A percentile compares a stretch with the other conserved stretches of the same genome.
phyloP scores from a whole-genome alignment of 2,888 invertebrate species.

The Drosophila ezoana region DNA sequence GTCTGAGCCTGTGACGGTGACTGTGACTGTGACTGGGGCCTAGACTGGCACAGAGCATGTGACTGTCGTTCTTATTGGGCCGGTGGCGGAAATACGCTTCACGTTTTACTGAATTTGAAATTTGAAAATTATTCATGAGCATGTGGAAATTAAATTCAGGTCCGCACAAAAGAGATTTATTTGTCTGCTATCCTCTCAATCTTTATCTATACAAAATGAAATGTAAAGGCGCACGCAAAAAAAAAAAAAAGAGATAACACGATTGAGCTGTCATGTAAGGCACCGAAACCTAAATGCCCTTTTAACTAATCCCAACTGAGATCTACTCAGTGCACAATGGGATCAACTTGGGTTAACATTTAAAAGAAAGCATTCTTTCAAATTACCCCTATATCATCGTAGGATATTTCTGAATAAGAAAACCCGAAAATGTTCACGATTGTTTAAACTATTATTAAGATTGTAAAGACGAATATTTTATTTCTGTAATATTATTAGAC shows the following conservation, averaged over 20 bases:
- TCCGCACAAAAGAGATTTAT: constrained; percentile 82
- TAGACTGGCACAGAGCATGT: constrained; percentile 5
- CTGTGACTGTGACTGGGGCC: not conserved
- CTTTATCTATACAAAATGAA: constrained; percentile 64
- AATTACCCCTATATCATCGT: too few species aligned
- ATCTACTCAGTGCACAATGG: not conserved
- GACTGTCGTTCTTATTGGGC: constrained; percentile 42
- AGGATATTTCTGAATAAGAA: too few species aligned
- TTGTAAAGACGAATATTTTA: too few species aligned
- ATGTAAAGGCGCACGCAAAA: constrained; percentile 50
- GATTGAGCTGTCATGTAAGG: not conserved
- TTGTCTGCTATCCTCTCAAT: constrained; percentile 59
- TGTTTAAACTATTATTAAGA: too few species aligned
- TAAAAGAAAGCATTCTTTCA: not conserved
- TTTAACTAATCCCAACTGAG: not conserved
- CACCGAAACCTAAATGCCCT: constrained; percentile 15
- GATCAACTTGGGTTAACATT: not conserved
- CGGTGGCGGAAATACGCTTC: constrained; percentile 73
- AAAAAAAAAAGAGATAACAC: constrained; percentile 17
- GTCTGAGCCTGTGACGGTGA: constrained; percentile 5
- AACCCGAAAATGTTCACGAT: too few species aligned
- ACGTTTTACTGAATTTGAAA: constrained; percentile 80
- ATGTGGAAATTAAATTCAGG: constrained; percentile 83
- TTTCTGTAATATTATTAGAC: too few species aligned
- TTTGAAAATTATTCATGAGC: constrained; percentile 84